Conservation (phyloP, 2,113 vertebrate genomes). For the Mus spicilegus region DNA sequence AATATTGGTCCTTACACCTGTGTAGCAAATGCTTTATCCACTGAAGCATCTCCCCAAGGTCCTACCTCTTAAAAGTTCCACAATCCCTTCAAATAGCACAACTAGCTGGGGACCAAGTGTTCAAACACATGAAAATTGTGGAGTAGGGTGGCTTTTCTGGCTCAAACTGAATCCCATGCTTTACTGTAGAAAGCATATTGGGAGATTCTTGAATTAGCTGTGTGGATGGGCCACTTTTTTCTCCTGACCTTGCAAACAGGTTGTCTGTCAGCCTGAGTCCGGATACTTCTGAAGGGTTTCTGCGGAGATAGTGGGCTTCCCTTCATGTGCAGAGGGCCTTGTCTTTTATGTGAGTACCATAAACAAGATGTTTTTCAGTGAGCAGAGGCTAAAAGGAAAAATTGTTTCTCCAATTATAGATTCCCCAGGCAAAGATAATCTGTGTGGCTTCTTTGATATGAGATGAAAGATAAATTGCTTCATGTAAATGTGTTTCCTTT, state of each 20-base stretch:
- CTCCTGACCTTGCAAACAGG: not conserved
- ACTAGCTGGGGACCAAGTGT: not conserved
- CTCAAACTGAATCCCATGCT: not conserved
- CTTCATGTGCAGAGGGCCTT: not conserved
- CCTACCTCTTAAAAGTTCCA: not conserved
- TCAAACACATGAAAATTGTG: not conserved
- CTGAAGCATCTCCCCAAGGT: not conserved
- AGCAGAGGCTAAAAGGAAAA: constrained; percentile 63
- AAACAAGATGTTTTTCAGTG: constrained; percentile 59
- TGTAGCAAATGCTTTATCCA: not conserved
- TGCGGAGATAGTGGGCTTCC: not conserved
- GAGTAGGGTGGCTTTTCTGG: not conserved
- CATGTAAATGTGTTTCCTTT: constrained; percentile 63
- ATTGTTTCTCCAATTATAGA: constrained; percentile 52
- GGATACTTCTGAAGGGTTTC: not conserved
- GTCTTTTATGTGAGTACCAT: constrained; percentile 26
- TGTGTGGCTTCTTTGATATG: constrained; percentile 70
- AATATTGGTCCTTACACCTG: not conserved
- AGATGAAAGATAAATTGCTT: constrained; percentile 71
- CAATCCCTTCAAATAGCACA: not conserved
- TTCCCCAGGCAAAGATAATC: constrained; percentile 50
- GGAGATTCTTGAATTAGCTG: not conserved
- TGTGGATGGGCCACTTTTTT: not conserved
- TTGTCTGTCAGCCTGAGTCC: not conserved
- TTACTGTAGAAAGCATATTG: not conserved